Conservation (phyloP, 92 coral and sea anemone genomes). For the Chrysogorgia sp. region DNA sequence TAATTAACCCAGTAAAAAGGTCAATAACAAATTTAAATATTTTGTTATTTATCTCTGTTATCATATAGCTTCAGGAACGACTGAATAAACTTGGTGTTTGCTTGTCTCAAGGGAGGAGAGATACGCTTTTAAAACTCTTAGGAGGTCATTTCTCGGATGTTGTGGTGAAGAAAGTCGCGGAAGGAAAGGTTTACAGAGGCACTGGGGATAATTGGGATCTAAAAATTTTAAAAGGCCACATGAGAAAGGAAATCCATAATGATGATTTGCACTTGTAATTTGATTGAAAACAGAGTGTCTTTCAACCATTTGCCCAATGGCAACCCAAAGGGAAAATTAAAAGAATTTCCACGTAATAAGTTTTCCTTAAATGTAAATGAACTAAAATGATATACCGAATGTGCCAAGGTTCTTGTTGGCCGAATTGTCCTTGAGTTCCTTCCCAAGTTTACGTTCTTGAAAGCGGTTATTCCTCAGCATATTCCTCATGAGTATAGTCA, state of each 20-base stretch:
- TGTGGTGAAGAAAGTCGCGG: conserved; percentile 45
- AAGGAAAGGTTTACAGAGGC: conserved; percentile 56
- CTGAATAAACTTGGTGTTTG: conserved; percentile 66
- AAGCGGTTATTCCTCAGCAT: conserved; percentile 46
- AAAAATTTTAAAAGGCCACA: conserved; percentile 45
- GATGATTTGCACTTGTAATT: conserved; percentile 64
- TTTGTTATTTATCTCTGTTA: neutral
- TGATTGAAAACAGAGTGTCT: conserved; percentile 61
- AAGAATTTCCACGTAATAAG: conserved; percentile 37
- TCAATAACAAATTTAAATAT: neutral
- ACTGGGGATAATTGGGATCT: conserved; percentile 70
- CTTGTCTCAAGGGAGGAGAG: conserved; percentile 46
- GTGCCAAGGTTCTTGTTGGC: conserved; percentile 57
- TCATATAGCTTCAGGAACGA: conserved; percentile 59
- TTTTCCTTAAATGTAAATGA: conserved; percentile 53
- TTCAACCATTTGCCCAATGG: conserved; percentile 58
- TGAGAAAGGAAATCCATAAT: conserved; percentile 64
- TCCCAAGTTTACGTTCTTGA: conserved; percentile 59
- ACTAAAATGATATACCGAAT: conserved; percentile 51
- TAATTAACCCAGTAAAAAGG: neutral
- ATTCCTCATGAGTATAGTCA: conserved; percentile 59
- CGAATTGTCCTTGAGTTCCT: conserved; percentile 52
- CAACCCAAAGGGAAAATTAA: conserved; percentile 47
- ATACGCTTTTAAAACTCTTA: conserved; percentile 35
- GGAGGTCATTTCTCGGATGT: conserved; percentile 66